Evolutionary conservation across 2,888 invertebrate genomes (phyloP), one percentile per base, ranked within the genome.

Genomic region (Macropis europaea): DNA sequence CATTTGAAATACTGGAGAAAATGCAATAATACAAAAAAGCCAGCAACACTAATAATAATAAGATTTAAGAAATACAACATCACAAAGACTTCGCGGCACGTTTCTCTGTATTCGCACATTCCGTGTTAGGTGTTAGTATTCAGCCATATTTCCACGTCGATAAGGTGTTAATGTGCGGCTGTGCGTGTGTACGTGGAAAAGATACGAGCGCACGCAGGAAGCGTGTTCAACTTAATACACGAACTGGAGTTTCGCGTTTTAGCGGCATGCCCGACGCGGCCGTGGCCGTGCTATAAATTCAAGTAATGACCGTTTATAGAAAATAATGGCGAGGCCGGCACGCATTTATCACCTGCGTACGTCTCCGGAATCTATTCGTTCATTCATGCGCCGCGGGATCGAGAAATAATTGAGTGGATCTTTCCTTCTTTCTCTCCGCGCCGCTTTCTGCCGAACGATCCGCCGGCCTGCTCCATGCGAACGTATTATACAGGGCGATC

Each of bases 261-360:
- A 62, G 52, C 64, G 54, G 63, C 45, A 15, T 26, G 26, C 68
- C 56, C 56, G 70, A 22, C 45, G 66, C 47, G 53, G 34, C 24
- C 59, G 24, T 7, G n/a, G 50, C 24, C 48, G 52, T 24, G 56
- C 71, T 72, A 72, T 72, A 72, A 69, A 72, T 72, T 69, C 71
- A 52, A 48, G 69, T 79, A 81, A 81, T 79, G 81, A 80, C 76
- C 78, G 78, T 80, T 80, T 80, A 80, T 80, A 81, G 78, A 73
- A 75, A 74, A 79, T 80, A 81, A 81, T 80, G 75, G 73, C 42
- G 47, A 61, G 52, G 34, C 67, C 57, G 45, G 74, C 48, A 57
- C 59, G 56, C 76, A 81, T 81, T 78, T 78, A 81, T 80, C 81
- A 81, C 62, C 64, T 60, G 60, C 74, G 69, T 60, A 59, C 72